Base-by-base conservation (phyloP, 2,797 vertebrate genomes). In the Pteropus rufus region DNA sequence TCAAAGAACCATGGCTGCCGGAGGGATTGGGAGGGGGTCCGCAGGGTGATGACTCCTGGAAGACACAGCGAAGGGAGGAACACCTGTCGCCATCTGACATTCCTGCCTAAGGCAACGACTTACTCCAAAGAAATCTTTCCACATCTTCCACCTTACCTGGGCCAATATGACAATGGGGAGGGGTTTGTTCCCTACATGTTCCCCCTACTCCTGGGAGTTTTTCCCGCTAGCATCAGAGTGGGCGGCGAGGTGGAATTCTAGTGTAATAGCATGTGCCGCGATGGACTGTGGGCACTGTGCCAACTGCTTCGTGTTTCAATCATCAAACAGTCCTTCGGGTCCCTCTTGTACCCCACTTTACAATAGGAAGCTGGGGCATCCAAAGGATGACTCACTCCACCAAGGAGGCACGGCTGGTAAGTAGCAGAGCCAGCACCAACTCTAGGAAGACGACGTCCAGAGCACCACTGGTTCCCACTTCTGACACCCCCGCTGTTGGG, bases 221-320 rank as follows among this genome's bases (percentile, higher is more conserved):
- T 44, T 54, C 29, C 18, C 58, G 12, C 10, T 23, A n/a, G 87
- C 34, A 36, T 62, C 15, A 54, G 34, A 82, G 31, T 10, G 49
- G 24, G 31, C 73, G 1, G 3, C 49, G 19, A 46, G 34, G 29
- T 19, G 62, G 76, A 58, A 87, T 52, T 58, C 34, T 19, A 11
- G 36, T 2, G 2, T 24, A 18, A 23, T 16, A 24, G 19, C 41
- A 29, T 34, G 7, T 18, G 11, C 1, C 34, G 62, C 31, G 10
- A 5, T 8, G 18, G 19, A 41, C 4, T 19, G 2, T 44, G 7
- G 19, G n/a, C 23, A 31, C 24, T 15, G 2, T 0, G 1, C 64
- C 62, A 7, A 14, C 39, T 2, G n/a, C 58, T 64, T 49, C 1
- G 10, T 18, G 5, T 44, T 86, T 70, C 39, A 14, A 24, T 49